Evolutionary conservation across 2,888 invertebrate genomes (phyloP), one percentile per base, ranked within the genome.

Genomic region (Selenia dentaria): DNA sequence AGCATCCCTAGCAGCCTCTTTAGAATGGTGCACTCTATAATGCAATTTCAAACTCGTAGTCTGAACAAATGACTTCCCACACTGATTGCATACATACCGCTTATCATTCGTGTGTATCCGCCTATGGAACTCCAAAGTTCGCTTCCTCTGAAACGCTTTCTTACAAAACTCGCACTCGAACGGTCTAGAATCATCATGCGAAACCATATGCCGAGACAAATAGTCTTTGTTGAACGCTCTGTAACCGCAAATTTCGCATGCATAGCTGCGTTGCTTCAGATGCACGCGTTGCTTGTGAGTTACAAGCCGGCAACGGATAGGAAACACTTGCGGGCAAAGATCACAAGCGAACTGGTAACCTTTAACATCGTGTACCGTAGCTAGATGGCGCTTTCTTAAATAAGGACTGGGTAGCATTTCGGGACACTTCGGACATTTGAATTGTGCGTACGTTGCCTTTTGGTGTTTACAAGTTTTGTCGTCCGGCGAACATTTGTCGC

Each of bases 101-200:
- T 81, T 80, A 50, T 92, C 92, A 4, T 92, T 92, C 0, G 92
- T 92, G 42, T 92, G 92, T 48, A 91, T 92, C 25, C 92, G 70
- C 24, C 82, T 79, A 60, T 93, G 93, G 1, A 91, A 83, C 0
- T 91, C 91, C 24, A 93, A 58, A 0, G 92, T 91, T 41, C 90
- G 92, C 54, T 91, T 90, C 50, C 93, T 91, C 28, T 92, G 92
- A 58, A 93, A 93, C 0, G 87, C 70, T 57, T 93, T 93, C 22
- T 91, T 91, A 49, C 93, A 93, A 46, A 86, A 77, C 3, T 90
- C 84, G 52, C 93, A 93, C 25, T 90, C 82, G 32, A 84, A 92
- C 2, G 93, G 93, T 37, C 92, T 80, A 0, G 91, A 75, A 1
- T 92, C 92, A 1, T 89, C 90, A 45, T 93, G 93, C 0, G 82